These are phyloP conservation scores for Hyposoter didymator DNA, from an alignment of 2,888 invertebrate species.

Conservation along the genomic window DNA sequence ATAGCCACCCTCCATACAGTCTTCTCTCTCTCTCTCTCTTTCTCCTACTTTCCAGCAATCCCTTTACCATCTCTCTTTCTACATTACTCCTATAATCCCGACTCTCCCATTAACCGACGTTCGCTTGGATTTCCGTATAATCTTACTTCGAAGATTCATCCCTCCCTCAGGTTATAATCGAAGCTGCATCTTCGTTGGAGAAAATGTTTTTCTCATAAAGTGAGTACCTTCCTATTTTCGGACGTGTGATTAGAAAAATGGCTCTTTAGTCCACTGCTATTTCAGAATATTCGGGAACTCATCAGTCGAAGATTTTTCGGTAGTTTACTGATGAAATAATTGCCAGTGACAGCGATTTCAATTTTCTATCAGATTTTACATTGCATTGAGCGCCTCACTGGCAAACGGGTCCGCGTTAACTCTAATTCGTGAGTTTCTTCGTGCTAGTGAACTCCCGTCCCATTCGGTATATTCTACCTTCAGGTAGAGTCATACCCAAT, in stretches of 20 bases:
- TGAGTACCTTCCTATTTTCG: not conserved
- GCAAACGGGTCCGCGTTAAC: conserved; percentile 39
- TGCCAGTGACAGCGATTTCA: not conserved
- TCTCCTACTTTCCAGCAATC: conserved; percentile 15
- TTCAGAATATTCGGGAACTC: not conserved
- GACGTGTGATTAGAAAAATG: not conserved
- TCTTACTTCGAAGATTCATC: conserved; percentile 53
- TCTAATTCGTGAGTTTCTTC: conserved; percentile 41
- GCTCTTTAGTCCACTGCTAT: not conserved
- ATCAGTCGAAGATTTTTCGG: not conserved
- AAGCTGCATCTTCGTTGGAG: not conserved
- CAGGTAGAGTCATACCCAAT: conserved; percentile 55
- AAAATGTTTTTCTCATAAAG: conserved; percentile 1
- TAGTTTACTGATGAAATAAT: not conserved
- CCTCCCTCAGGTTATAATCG: conserved; percentile 8
- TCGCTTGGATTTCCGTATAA: conserved; percentile 58
- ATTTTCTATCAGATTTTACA: not conserved
- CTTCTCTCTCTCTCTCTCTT: conserved; percentile 32
- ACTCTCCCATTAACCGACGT: conserved; percentile 55
- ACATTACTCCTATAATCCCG: conserved; percentile 31
- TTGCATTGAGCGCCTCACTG: not conserved
- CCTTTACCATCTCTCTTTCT: conserved; percentile 37
- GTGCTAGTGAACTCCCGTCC: conserved; percentile 25
- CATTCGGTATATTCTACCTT: conserved; percentile 27
- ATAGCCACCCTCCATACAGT: conserved; percentile 64